A percentile compares a stretch with the other conserved stretches of the same genome.
Evolutionary conservation across 2,797 vertebrate species (phyloP).

Genomic region (Poecile montanus): DNA sequence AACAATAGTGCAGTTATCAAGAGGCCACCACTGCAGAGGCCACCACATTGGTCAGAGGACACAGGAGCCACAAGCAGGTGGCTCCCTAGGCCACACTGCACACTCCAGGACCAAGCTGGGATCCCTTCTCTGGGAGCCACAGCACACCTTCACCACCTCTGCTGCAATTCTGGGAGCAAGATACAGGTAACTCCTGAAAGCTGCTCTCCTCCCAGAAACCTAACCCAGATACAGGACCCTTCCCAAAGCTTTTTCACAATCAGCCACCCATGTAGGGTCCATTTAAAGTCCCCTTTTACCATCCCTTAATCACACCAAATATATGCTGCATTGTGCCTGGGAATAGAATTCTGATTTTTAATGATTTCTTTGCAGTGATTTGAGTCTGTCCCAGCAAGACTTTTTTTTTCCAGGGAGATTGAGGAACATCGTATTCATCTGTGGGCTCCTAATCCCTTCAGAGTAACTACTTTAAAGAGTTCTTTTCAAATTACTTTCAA

Average conservation of each 20-base stretch:
- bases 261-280: neutral
- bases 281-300: neutral
- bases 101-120: accelerated
- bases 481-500: conserved; percentile 14
- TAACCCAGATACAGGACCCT: neutral
- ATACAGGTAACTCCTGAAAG: neutral
- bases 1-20: neutral
- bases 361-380: neutral
- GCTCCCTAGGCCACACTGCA: neutral
- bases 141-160: accelerated
- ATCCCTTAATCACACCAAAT: neutral
- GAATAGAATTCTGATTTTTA: neutral
- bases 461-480: neutral
- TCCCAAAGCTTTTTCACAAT: neutral
- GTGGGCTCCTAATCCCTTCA: neutral
- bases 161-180: neutral
- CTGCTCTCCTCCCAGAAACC: neutral
- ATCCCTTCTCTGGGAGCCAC: neutral
- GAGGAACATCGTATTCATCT: neutral
- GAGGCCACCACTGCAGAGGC: neutral
- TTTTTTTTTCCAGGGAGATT: neutral
- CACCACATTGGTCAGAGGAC: neutral
- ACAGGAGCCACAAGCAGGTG: neutral
- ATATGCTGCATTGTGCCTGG: neutral
- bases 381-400: neutral